Evolutionary conservation across 2,888 invertebrate genomes (phyloP), one percentile per base, ranked within the genome.

Genomic region (Lycia hirtaria): DNA sequence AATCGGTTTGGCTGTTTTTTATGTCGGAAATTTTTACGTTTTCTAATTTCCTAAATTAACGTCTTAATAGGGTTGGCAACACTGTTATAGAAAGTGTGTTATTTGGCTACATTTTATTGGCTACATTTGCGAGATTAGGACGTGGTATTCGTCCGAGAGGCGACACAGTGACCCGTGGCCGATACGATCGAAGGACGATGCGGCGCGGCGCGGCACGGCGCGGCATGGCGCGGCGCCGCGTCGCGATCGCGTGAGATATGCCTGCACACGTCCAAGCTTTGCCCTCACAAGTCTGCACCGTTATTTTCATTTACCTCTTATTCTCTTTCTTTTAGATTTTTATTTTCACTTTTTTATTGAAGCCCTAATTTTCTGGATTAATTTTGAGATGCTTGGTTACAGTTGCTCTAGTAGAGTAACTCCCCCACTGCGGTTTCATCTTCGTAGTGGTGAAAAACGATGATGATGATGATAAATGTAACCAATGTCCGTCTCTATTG

Each of bases 211-310:
- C 12, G 37, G 9, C 45, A 15, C 56, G 56, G 49, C 56, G 56
- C 55, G 69, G 70, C 71, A 67, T 26, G 40, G 28, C 33, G 41
- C 7, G n/a, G 28, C 32, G 33, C 4, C 17, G 50, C 12, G 19
- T 17, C 6, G 14, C 68, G 87, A 85, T 87, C 82, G 87, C 86
- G 87, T 85, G 87, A 83, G 87, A 87, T 86, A 81, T 72, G 69
- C 67, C 63, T 71, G 75, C 69, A 76, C 87, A 85, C 85, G 85
- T 84, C 79, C 68, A 68, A 52, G 53, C 56, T 55, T 51, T 72
- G 72, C 72, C 73, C 81, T 78, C 81, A 77, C 78, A 77, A 78
- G 71, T 69, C 71, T 65, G 68, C 47, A 64, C 77, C 75, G 77
- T 77, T 78, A 76, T 71, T 74, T 77, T 72, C 72, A 78, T 72